phyloP scores from a whole-genome alignment of 2,113 vertebrate species.

The Gymnocephalus cernua region DNA sequence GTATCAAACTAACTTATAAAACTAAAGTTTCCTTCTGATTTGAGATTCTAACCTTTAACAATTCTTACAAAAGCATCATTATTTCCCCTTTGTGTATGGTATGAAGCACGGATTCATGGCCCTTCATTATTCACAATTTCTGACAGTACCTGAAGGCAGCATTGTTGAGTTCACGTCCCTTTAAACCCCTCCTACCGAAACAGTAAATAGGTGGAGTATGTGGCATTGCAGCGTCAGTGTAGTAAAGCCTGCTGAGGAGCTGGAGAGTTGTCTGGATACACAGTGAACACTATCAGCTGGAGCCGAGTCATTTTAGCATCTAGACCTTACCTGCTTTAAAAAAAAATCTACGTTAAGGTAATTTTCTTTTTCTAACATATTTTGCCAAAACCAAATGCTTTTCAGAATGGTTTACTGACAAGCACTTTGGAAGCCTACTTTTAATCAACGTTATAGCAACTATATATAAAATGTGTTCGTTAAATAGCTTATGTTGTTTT shows the following conservation, averaged over 20 bases:
- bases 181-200: constrained; percentile 14
- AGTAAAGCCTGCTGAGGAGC: neutral
- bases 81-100: too few relatives aligned
- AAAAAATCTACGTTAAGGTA: constrained; percentile 6
- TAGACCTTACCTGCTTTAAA: neutral
- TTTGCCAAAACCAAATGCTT: neutral
- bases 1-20: too few relatives aligned
- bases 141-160: constrained; percentile 51
- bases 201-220: constrained; percentile 20
- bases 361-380: neutral
- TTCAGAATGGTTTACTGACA: neutral
- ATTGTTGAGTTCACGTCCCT: constrained; percentile 55
- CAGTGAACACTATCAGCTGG: rapidly evolving
- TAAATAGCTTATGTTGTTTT: neutral
- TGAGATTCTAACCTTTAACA: neutral
- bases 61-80: neutral
- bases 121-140: neutral
- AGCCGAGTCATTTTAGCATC: neutral
- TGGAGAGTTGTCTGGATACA: neutral
- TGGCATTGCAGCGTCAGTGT: constrained; percentile 6
- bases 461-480: neutral
- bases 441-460: neutral
- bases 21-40: neutral
- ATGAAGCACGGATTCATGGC: neutral
- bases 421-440: neutral